Base-by-base conservation (phyloP, 2,888 invertebrate species). In the Aproaerema taeniolella region DNA sequence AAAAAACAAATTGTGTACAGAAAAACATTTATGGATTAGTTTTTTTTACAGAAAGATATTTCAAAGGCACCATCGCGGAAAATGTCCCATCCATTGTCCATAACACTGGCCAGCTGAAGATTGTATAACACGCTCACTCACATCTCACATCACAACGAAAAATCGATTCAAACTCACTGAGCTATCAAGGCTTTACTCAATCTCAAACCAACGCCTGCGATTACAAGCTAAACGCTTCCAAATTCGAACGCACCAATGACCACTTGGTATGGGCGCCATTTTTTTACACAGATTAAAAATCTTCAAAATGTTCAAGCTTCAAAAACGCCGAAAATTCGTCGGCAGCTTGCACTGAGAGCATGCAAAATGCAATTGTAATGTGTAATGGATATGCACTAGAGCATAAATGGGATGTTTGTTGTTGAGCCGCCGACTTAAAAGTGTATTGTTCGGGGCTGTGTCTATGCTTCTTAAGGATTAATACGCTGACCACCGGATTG, bases 361-460 rank as follows among this genome's bases (percentile, higher is more conserved):
- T 78, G 65, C 73, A 62, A 62, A 67, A 58, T 54, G 52, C 59
- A 61, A 77, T 73, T 67, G 71, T 62, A 61, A 52, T 53, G 44
- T 79, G 83, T 80, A 83, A 83, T 80, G 71, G 83, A 83, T 83
- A 82, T 79, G 77, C 82, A 83, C 67, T 74, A 77, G 81, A 77
- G 78, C 83, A 79, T 75, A 79, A 74, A 77, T 70, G 51, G 63
- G n/a, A 55, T 48, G 67, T 72, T 73, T 76, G 72, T 67, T 66
- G 64, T 64, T 58, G 49, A 47, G 70, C 73, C 73, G 74, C 70
- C 74, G 64, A 29, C 63, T 63, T 66, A 50, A 57, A 46, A 56
- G 52, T 48, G 41, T 49, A 59, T 58, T 65, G 65, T 69, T 58
- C 47, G 46, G 53, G 48, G 44, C 39, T 54, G 45, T 46, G 36